Evolutionary conservation across 2,888 invertebrate species (phyloP), one percentile per base, ranked within the genome.

Genomic region (Agrochola circellaris): DNA sequence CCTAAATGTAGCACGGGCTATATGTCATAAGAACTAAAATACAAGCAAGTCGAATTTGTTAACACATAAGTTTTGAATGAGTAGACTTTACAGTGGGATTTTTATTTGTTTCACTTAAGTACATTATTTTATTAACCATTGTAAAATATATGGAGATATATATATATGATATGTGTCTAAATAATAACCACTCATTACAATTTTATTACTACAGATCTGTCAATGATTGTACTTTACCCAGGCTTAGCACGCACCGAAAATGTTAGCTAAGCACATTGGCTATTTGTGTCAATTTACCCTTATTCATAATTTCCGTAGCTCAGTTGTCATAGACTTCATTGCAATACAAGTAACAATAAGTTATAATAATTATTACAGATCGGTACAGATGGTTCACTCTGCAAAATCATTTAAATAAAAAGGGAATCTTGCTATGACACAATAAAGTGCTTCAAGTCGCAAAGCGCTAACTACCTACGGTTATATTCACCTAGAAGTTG

Each of bases 21-120:
- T 71, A 64, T 38, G 58, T 66, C 34, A 23, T 76, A 66, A 68
- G 56, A 77, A 34, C 48, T 68, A 62, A 75, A 56, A n/a, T 69
- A 61, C 51, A 58, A 60, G 48, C 6, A 67, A 56, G 62, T 68
- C 48, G 54, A 60, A 73, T 72, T 69, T 51, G 34, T 66, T 23
- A 66, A 72, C 56, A 58, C 20, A 70, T 81, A 69, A 69, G 69
- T 75, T 70, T 51, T 56, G 13, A 56, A 51, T 77, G n/a, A 38
- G 54, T 77, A 71, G 64, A 73, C 38, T 73, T 83, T 20, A 64
- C 54, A 65, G 82, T 83, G 83, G 83, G 85, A 72, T 81, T 45
- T 76, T 68, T 1, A 34, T 83, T 69, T n/a, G 17, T 67, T 84
- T 48, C 26, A 13, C 34, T 20, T 62, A 20, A 20, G 0, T 60